These are phyloP conservation scores for Morinoia aosen DNA, from an alignment of 2,888 invertebrate species.

Conservation along the genomic window DNA sequence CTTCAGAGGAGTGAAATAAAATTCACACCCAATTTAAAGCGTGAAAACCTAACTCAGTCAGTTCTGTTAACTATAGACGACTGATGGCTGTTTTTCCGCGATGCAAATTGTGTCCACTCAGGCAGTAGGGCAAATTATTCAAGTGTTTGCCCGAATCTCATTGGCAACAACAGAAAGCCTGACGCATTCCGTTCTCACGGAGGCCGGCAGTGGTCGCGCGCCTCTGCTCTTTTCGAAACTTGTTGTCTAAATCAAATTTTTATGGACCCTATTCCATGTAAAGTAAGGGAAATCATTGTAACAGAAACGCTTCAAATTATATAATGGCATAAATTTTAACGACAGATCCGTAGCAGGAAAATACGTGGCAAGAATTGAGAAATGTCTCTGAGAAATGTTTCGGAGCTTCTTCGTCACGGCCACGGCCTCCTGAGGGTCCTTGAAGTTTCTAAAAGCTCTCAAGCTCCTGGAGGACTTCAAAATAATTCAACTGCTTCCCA, in stretches of 20 bases:
- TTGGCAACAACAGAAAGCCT: slow-evolving; percentile 46
- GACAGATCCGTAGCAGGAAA: background rate
- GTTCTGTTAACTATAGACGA: background rate
- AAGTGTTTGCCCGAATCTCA: slow-evolving; percentile 51
- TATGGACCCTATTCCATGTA: background rate
- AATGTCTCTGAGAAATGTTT: background rate
- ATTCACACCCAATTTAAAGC: background rate
- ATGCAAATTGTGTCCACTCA: slow-evolving; percentile 48
- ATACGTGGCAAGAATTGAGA: background rate
- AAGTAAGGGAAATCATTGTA: background rate
- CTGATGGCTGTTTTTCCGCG: slow-evolving; percentile 16
- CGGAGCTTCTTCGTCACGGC: slow-evolving; percentile 20
- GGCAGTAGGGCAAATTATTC: slow-evolving; percentile 41
- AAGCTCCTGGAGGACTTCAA: background rate
- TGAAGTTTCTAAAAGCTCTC: background rate
- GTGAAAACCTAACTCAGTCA: background rate
- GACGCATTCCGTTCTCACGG: background rate
- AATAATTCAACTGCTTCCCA: slow-evolving; percentile 5
- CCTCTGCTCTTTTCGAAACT: background rate
- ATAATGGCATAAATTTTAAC: background rate
- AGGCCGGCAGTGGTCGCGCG: background rate
- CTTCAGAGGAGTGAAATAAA: background rate
- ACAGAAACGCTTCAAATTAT: background rate
- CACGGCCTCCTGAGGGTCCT: slow-evolving; percentile 15
- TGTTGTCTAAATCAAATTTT: background rate